Base-by-base conservation (phyloP, 2,797 vertebrate species). In the Tokudaia muenninki region DNA sequence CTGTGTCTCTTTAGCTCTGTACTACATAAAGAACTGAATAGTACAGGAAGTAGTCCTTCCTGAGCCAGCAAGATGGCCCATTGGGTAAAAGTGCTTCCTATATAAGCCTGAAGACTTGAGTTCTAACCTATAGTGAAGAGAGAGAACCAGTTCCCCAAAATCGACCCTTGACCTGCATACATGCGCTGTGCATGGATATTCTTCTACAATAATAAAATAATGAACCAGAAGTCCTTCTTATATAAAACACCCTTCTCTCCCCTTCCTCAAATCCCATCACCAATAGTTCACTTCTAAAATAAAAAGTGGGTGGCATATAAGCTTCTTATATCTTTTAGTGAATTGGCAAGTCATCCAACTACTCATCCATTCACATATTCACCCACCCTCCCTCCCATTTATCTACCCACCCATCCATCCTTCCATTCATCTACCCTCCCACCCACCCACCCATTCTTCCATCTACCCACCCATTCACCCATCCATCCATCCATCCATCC, bases 391-490 rank as follows among this genome's bases (percentile, higher is more conserved):
- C 13, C 17, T n/a, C 6, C 29, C 31, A 70, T 8, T 13, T 31
- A 4, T 13, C 63, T 44, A 50, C 2, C 29, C 80, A 61, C 8
- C 6, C 10, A 70, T 5, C 44, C 1, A 70, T 24, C 31, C 21
- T 59, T 21, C 5, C 21, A 37, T 5, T 34, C 50, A 87, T 0
- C 74, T 11, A 75, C 4, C 37, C 10, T 22, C 37, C 72, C 16
- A 41, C 14, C 29, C 14, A 31, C 7, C 47, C 16, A 79, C 4
- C 44, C 47, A 31, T 1, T 14, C 14, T 19, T 6, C 7, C 14
- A 34, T 0, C 47, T 3, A 34, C 3, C 26, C 1, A 50, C 5
- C 24, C 44, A 78, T 0, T 6, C 24, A 14, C 1, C 26, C 13
- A 52, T 8, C 26, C 29, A 34, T 1, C 12, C 26, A 77, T 3